Conservation (phyloP, 35 echinoderm and acorn worm species). For the Apostichopus japonicus region DNA sequence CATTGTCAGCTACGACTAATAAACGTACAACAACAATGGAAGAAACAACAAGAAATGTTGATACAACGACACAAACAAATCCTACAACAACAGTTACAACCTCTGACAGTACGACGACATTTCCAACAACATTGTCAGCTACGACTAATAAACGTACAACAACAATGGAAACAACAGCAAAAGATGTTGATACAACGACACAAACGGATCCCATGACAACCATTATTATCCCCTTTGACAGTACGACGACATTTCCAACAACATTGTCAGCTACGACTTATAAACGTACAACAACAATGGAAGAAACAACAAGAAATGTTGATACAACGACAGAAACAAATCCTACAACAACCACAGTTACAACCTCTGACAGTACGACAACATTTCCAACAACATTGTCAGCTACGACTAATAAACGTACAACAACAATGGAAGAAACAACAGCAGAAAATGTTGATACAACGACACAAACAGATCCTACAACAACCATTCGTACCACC, state of each 20-base stretch:
- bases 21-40: background rate
- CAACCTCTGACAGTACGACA: background rate
- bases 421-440: background rate
- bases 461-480: background rate
- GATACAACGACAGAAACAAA: background rate
- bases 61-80: background rate
- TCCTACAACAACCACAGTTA: background rate
- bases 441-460: background rate
- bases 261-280: background rate
- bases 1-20: background rate
- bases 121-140: background rate
- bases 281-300: background rate
- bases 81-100: background rate
- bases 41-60: background rate
- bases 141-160: background rate
- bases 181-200: background rate
- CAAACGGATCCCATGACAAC: background rate
- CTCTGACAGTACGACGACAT: background rate
- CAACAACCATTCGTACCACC: background rate
- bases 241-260: background rate
- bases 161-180: background rate
- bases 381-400: background rate
- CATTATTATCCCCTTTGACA: background rate
- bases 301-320: background rate
- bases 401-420: background rate